Base-by-base conservation (phyloP, 2,113 vertebrate genomes). In the Sprattus sprattus region DNA sequence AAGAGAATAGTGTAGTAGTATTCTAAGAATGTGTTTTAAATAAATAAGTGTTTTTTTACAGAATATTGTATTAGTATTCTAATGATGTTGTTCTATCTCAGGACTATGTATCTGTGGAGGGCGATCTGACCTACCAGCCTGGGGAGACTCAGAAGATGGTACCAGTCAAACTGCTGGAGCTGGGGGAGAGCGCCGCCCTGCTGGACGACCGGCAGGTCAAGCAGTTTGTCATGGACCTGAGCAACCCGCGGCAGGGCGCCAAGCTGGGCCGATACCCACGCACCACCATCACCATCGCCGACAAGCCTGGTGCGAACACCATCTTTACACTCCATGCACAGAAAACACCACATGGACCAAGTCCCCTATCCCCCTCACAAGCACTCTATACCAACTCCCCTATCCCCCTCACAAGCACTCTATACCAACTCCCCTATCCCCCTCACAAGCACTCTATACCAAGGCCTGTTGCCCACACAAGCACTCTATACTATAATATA, bases 191-290 rank as follows among this genome's bases (percentile, higher is more conserved):
- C 20, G 97, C 98, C 2, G 90, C 94, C 9, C 96, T 99, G 16
- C 92, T 99, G 71, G 93, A 93, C 15, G 96, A 95, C 85, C 93
- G 86, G 85, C 97, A 96, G 91, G 87, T 94, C 86, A 98, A 96
- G 89, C 97, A 98, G 88, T 99, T 99, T 18, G 87, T 95, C 7
- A 49, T 99, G 87, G 97, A 99, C 82, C 96, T 99, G 82, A 96
- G 95, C 87, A 97, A 97, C 83, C 97, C 98, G 85, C 96, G 96
- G 83, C 92, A 97, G 0, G 97, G 98, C 0, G 96, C 97, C 82
- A 98, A 97, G 87, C 92, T 99, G 2, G 98, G 98, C 75, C 95
- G 95, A 81, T 97, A 96, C 89, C 95, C 96, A 0, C 94, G 95
- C 39, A 95, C 97, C 87, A 98, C 96, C 0, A 88, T 99, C 90